Conservation (phyloP, 2,888 invertebrate species). For the Philereme transversata region DNA sequence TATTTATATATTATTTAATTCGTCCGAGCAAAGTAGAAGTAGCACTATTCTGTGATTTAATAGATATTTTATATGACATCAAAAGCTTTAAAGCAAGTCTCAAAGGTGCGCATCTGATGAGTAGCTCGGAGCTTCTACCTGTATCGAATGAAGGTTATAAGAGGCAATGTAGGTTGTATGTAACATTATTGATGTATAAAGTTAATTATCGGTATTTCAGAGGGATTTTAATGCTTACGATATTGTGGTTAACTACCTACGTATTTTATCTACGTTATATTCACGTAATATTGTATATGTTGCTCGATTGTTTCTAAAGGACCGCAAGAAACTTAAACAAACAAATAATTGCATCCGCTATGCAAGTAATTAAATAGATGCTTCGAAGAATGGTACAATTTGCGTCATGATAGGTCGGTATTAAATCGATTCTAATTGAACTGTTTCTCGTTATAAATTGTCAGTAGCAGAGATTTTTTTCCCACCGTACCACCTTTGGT, state of each 20-base stretch:
- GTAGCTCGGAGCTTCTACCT: background rate
- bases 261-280: constrained; percentile 13
- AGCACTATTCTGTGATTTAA: background rate
- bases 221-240: constrained; percentile 15
- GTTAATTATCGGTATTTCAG: constrained; percentile 12
- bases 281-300: constrained; percentile 12
- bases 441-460: constrained; percentile 12
- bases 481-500: background rate
- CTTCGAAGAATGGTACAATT: constrained; percentile 25
- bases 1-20: background rate
- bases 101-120: constrained; percentile 1
- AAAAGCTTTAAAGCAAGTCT: constrained; percentile 7
- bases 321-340: constrained; percentile 29
- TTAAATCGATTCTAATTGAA: constrained; percentile 9
- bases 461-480: constrained; percentile 16
- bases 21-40: constrained; percentile 5
- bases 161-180: background rate
- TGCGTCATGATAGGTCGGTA: constrained; percentile 17
- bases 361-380: constrained; percentile 27
- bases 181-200: background rate
- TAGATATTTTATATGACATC: constrained; percentile 2
- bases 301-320: constrained; percentile 23
- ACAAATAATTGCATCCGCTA: constrained; percentile 33
- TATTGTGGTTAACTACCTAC: constrained; percentile 23
- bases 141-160: constrained; percentile 1